Evolutionary conservation across 2,113 vertebrate species (phyloP).

Genomic region (Lipotes vexillifer): DNA sequence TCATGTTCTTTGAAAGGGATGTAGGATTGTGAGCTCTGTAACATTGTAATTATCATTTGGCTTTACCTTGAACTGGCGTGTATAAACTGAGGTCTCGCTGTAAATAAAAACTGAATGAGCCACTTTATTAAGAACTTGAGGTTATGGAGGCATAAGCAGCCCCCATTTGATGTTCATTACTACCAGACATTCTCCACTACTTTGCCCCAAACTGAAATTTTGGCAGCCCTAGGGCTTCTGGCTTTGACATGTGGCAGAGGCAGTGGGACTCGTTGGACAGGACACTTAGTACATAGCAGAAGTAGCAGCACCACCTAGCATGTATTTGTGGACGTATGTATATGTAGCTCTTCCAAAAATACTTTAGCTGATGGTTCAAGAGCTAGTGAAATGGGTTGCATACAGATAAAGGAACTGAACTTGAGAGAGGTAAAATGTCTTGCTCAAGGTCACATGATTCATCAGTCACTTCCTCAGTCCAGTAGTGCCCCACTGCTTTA

Average conservation of each 20-base stretch:
- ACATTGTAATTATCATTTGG: not conserved
- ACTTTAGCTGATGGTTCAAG: not conserved
- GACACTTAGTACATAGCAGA: not conserved
- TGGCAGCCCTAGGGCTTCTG: not conserved
- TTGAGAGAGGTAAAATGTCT: not conserved
- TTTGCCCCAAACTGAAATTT: not conserved
- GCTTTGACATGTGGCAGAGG: not conserved
- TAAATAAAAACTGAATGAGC: not conserved
- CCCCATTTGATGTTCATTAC: not conserved
- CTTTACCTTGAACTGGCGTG: not conserved
- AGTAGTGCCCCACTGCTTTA: not conserved
- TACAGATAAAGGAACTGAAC: not conserved
- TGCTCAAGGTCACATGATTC: not conserved
- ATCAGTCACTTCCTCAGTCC: not conserved
- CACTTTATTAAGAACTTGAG: not conserved
- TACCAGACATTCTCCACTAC: not conserved
- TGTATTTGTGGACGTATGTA: not conserved
- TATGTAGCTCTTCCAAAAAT: not conserved
- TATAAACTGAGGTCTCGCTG: not conserved
- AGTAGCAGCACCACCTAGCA: not conserved
- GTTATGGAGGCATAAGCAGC: not conserved
- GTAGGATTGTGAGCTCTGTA: not conserved
- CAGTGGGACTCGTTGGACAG: not conserved
- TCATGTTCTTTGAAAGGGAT: not conserved
- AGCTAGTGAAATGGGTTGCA: not conserved